Percentiles rank a stretch among this genome's conserved stretches.
These are phyloP conservation scores for Calonectris borealis DNA, from an alignment of 2,113 vertebrate species.

Conservation along the genomic window DNA sequence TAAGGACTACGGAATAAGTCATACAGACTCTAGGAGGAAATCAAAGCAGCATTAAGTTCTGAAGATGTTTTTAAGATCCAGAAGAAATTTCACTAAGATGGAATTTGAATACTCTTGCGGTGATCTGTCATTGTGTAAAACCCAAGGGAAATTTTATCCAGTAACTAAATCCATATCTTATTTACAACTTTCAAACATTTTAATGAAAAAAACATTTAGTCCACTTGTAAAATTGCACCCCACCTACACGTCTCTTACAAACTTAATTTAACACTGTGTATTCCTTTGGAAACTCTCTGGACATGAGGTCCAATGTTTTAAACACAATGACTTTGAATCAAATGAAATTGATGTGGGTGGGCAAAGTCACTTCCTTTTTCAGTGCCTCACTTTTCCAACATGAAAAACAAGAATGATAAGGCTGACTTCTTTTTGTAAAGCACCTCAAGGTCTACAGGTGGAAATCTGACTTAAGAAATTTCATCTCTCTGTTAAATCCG, in stretches of 20 bases:
- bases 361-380: not conserved
- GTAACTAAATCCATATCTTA: not conserved
- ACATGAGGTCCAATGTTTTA: not conserved
- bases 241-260: not conserved
- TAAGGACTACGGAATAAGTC: not conserved
- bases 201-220: not conserved
- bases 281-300: not conserved
- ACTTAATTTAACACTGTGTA: not conserved
- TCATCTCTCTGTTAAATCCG: not conserved
- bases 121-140: not conserved
- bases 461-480: not conserved
- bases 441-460: not conserved
- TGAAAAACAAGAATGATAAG: not conserved
- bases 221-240: not conserved
- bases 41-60: constrained; percentile 30
- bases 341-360: not conserved
- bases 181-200: constrained; percentile 23
- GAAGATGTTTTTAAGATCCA: not conserved
- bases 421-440: not conserved
- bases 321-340: not conserved
- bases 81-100: constrained; percentile 11
- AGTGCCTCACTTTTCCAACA: not conserved
- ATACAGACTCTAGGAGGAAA: constrained; percentile 1
- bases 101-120: not conserved
- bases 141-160: not conserved